phyloP scores from a whole-genome alignment of 2,888 invertebrate species.

The Dasypogon diadema region DNA sequence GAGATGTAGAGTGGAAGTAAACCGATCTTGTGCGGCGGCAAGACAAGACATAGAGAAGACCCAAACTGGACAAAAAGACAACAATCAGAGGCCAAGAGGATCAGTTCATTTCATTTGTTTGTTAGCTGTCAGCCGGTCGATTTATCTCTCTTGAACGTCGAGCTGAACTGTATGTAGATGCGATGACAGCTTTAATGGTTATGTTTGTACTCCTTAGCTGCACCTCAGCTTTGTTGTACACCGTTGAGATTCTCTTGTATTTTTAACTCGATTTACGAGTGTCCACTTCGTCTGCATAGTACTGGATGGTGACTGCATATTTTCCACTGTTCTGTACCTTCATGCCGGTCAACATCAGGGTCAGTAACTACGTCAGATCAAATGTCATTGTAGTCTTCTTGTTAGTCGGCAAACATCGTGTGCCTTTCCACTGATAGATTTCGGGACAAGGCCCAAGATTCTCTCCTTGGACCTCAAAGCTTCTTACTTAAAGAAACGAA shows the following conservation, averaged over 20 bases:
- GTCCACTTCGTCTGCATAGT: constrained; percentile 27
- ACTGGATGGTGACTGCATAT: neutral
- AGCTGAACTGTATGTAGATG: constrained; percentile 55
- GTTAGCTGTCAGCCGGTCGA: constrained; percentile 59
- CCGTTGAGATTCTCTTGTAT: constrained; percentile 41
- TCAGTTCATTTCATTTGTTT: constrained; percentile 58
- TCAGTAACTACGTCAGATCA: constrained; percentile 47
- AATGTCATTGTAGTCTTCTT: constrained; percentile 37
- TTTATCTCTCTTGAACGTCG: constrained; percentile 57
- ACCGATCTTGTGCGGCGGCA: constrained; percentile 40
- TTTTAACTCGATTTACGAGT: constrained; percentile 48
- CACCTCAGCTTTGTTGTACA: constrained; percentile 48
- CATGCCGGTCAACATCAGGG: constrained; percentile 46
- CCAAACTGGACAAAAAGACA: constrained; percentile 10
- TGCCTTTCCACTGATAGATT: neutral
- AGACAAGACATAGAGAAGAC: constrained; percentile 39
- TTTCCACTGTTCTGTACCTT: neutral
- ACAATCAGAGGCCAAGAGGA: constrained; percentile 36
- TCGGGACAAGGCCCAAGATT: no score
- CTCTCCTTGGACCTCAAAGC: no score
- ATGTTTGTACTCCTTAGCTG: constrained; percentile 53
- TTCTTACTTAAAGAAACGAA: neutral
- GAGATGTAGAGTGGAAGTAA: constrained; percentile 4
- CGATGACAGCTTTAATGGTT: constrained; percentile 58
- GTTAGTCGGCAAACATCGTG: neutral